phyloP scores from a whole-genome alignment of 2,797 vertebrate genomes.

The Botia kubotai region DNA sequence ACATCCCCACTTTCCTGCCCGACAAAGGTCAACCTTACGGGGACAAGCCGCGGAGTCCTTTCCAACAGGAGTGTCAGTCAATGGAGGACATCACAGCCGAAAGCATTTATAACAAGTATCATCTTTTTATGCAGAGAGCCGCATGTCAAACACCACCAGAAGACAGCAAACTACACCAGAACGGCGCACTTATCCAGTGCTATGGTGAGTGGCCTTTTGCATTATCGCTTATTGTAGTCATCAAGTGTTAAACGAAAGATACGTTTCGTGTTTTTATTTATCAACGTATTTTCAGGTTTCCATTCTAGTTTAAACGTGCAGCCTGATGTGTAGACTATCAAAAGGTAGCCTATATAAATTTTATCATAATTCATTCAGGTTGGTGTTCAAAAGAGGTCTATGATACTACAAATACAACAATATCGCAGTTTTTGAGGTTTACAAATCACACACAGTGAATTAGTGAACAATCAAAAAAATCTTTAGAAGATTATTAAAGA shows the following conservation, averaged over 20 bases:
- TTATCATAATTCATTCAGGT: not conserved
- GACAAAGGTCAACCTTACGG: conserved; percentile 93
- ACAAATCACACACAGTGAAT: not conserved
- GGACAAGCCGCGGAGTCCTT: conserved; percentile 85
- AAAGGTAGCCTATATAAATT: too few relatives aligned
- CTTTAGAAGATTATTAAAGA: not conserved
- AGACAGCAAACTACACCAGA: conserved; percentile 85
- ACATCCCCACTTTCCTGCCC: conserved; percentile 90
- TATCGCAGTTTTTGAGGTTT: not conserved
- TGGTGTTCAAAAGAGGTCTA: not conserved
- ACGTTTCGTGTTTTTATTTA: not conserved
- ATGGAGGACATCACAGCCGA: conserved; percentile 87
- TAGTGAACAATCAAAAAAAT: not conserved
- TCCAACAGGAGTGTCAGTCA: conserved; percentile 90
- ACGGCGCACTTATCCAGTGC: conserved; percentile 86
- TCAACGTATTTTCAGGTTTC: not conserved
- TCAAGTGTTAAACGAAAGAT: not conserved
- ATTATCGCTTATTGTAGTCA: not conserved
- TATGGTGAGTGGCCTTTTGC: conserved; percentile 86
- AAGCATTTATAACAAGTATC: conserved; percentile 91
- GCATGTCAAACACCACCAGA: conserved; percentile 90
- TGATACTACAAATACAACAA: not conserved
- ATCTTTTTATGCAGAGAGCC: conserved; percentile 89
- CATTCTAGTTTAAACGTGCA: not conserved
- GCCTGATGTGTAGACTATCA: not conserved